These are phyloP conservation scores for Peromyscus melanophrys DNA, from an alignment of 2,797 vertebrate species.

Conservation along the genomic window DNA sequence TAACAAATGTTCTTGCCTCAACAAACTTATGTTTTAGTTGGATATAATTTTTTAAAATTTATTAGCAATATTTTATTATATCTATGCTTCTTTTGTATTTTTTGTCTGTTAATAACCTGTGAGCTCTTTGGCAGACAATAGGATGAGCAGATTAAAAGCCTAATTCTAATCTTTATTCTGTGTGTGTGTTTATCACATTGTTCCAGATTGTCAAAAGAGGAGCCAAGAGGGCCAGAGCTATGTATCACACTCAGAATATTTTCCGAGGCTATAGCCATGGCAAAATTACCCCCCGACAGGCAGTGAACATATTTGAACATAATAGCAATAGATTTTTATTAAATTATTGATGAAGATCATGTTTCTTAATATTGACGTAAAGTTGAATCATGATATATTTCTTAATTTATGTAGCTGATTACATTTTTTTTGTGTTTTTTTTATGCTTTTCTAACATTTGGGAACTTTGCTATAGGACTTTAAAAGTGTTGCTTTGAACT, in stretches of 20 bases:
- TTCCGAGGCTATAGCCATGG: constrained; percentile 31
- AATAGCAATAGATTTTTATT: constrained; percentile 49
- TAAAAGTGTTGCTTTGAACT: constrained; percentile 58
- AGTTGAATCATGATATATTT: constrained; percentile 28
- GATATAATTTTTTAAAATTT: constrained; percentile 54
- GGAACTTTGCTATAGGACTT: constrained; percentile 5
- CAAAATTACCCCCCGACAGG: background rate
- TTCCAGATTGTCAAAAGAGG: constrained; percentile 45
- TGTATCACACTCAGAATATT: background rate
- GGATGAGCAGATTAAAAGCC: background rate
- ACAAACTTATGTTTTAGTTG: constrained; percentile 6
- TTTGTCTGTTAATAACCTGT: constrained; percentile 57
- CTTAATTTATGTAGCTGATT: constrained; percentile 55
- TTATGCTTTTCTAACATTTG: constrained; percentile 52
- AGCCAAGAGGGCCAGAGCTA: background rate
- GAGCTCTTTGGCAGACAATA: constrained; percentile 2
- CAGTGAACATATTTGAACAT: constrained; percentile 30
- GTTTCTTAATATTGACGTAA: constrained; percentile 62
- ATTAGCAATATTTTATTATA: constrained; percentile 16
- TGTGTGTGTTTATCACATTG: constrained; percentile 1
- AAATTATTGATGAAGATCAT: background rate
- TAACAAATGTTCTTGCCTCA: constrained; percentile 48
- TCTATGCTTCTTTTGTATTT: constrained; percentile 28
- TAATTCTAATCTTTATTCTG: constrained; percentile 57
- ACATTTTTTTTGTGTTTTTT: background rate